phyloP scores from a whole-genome alignment of 2,797 vertebrate genomes.

The Potorous gilbertii region DNA sequence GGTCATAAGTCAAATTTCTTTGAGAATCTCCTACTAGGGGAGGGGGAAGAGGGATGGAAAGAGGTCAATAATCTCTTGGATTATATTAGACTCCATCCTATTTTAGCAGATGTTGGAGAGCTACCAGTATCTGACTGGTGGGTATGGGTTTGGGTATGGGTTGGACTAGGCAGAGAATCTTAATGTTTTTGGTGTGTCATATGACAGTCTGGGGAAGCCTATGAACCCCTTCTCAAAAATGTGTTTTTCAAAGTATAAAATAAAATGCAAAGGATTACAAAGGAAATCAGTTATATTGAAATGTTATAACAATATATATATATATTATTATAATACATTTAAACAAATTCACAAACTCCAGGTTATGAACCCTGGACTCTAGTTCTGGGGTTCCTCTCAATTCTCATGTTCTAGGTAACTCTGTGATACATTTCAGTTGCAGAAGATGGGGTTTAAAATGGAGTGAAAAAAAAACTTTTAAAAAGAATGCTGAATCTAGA shows the following conservation, averaged over 20 bases:
- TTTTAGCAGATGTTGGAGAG: neutral
- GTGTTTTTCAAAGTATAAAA: neutral
- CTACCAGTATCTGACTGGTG: too few relatives aligned
- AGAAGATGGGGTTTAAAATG: neutral
- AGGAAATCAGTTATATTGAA: neutral
- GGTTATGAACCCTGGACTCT: neutral
- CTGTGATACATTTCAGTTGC: neutral
- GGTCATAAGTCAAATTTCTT: slow-evolving; percentile 57
- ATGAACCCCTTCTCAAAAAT: neutral
- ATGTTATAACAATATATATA: neutral
- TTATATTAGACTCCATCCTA: neutral
- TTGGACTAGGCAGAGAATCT: neutral
- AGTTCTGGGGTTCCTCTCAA: neutral
- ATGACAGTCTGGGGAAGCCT: neutral
- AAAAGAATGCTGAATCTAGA: neutral
- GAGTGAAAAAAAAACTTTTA: neutral
- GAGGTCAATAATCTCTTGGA: neutral
- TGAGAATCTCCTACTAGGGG: slow-evolving; percentile 35
- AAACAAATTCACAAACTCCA: neutral
- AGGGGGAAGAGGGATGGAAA: neutral
- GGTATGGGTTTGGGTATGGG: neutral
- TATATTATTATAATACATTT: neutral
- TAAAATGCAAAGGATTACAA: neutral
- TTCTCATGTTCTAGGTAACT: neutral
- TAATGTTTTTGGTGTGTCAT: neutral